A percentile compares a stretch with the other conserved stretches of the same genome.
Conservation (phyloP, 2,888 invertebrate genomes). For the Ceraclea dissimilis region DNA sequence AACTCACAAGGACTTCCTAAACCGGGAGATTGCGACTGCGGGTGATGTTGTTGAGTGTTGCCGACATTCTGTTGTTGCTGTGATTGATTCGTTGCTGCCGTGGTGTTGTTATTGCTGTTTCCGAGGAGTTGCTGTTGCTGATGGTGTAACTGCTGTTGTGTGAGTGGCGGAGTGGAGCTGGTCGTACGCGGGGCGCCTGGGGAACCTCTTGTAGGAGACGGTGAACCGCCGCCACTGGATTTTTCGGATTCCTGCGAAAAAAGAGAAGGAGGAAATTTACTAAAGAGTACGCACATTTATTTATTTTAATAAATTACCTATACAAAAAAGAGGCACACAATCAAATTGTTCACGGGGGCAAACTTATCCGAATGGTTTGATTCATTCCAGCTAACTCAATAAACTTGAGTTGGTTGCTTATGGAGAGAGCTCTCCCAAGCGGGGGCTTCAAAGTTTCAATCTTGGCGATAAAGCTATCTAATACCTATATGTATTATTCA, state of each 20-base stretch:
- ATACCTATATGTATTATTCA: too few species aligned
- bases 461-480: too few species aligned
- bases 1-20: slow-evolving; percentile 48
- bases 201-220: slow-evolving; percentile 38
- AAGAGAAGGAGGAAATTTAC: slow-evolving; percentile 10
- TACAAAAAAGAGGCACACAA: too few species aligned
- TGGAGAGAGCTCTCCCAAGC: too few species aligned
- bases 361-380: too few species aligned
- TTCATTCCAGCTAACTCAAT: too few species aligned
- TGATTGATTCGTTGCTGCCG: neutral
- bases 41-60: neutral
- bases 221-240: slow-evolving; percentile 57
- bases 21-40: slow-evolving; percentile 31
- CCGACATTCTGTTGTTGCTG: neutral
- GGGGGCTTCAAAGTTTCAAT: too few species aligned
- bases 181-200: slow-evolving; percentile 29
- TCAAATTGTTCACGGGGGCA: too few species aligned
- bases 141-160: slow-evolving; percentile 5
- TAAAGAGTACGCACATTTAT: slow-evolving; percentile 9
- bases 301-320: neutral
- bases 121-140: neutral
- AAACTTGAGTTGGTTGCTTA: too few species aligned
- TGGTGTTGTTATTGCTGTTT: neutral
- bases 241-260: slow-evolving; percentile 53
- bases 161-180: slow-evolving; percentile 6